Evolutionary conservation across 2,797 vertebrate species (phyloP), one percentile per base, ranked within the genome.

Genomic region (Megaceryle alcyon): DNA sequence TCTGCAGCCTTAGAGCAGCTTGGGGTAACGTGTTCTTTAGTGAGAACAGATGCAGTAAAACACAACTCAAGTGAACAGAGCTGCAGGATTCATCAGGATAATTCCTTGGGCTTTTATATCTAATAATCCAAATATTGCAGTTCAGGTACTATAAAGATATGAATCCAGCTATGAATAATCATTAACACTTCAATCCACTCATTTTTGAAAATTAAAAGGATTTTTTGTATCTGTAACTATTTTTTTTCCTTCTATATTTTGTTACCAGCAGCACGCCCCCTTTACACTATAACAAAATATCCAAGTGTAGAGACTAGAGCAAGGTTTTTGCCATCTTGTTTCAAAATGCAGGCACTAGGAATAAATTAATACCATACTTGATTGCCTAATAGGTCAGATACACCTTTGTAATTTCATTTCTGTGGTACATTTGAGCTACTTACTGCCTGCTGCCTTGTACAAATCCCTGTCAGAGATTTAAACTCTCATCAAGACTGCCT

Each of bases 21-120:
- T 63, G 77, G 73, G 63, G 48, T 86, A 61, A 87, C 17, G 9
- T 81, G 23, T 3, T 83, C 41, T 86, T 63, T 63, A 86, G 66
- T 63, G 84, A 91, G 88, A 96, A 82, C 78, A 94, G 86, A 43
- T 90, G 86, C 68, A 77, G 86, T 77, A 57, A 78, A 93, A 64
- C 59, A 79, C 75, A 88, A 83, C 25, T 80, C 78, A 65, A 65
- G 68, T 82, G 78, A 92, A 46, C 83, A 79, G 53, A 82, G 57
- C 53, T 16, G 4, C 25, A 68, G 70, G 63, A 90, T 90, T 92
- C 54, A 84, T 92, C 59, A 63, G 25, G 70, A 57, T 94, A 70
- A 84, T 95, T 93, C 83, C 29, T 51, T 20, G n/a, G 54, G 54
- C 57, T 82, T 92, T 84, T 81, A 6, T 41, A 20, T 48, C 21